Conservation (phyloP, 2,113 vertebrate species). For the Catharus minimus region DNA sequence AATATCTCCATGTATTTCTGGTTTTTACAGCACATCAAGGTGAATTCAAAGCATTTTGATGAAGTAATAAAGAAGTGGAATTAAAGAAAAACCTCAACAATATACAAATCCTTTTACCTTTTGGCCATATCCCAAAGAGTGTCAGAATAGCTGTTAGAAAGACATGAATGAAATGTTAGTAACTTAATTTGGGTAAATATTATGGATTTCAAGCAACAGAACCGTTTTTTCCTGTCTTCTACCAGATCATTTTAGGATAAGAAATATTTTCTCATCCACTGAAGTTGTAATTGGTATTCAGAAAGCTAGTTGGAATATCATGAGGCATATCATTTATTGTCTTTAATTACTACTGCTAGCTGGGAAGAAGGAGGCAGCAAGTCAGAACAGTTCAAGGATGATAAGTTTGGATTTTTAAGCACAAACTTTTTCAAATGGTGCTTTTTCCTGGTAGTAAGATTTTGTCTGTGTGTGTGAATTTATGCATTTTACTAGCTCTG, state of each 20-base stretch:
- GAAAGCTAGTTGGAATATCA: not conserved
- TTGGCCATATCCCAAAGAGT: not conserved
- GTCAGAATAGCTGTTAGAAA: not conserved
- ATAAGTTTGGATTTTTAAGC: not conserved
- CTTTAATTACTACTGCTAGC: not conserved
- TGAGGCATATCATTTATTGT: not conserved
- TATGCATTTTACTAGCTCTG: not conserved
- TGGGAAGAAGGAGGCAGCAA: not conserved
- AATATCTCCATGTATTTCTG: not conserved
- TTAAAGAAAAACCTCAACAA: not conserved
- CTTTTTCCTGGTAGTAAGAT: not conserved
- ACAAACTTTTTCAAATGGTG: not conserved
- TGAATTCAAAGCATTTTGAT: not conserved
- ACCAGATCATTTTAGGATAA: not conserved
- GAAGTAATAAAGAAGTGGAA: not conserved
- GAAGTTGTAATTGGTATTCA: not conserved
- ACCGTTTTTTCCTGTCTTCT: not conserved
- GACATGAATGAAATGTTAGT: not conserved
- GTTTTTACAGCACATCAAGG: fast-evolving
- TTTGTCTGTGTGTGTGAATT: not conserved
- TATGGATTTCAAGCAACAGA: not conserved
- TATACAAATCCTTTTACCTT: not conserved
- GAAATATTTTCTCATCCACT: not conserved
- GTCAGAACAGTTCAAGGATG: not conserved
- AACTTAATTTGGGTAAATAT: not conserved